These are phyloP conservation scores for Chloroceryle amazona DNA, from an alignment of 2,797 vertebrate genomes.

Conservation along the genomic window DNA sequence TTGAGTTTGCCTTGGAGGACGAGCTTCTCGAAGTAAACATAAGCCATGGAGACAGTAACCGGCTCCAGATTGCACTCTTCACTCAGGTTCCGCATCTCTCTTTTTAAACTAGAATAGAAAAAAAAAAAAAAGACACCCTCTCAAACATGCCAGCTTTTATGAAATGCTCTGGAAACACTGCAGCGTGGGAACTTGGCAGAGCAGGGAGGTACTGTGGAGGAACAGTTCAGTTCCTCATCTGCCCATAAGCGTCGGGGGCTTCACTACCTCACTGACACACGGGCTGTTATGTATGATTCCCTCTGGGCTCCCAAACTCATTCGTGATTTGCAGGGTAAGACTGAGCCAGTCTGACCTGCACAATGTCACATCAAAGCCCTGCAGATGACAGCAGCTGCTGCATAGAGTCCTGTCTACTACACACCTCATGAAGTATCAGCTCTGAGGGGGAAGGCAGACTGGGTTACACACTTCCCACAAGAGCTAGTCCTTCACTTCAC, in stretches of 20 bases:
- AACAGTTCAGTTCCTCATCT: not conserved
- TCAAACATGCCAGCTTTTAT: not conserved
- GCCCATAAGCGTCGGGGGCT: not conserved
- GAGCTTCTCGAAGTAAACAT: constrained; percentile 98
- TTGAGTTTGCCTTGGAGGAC: constrained; percentile 95
- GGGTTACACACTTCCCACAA: not conserved
- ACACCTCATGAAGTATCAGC: not conserved
- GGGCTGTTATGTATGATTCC: not conserved
- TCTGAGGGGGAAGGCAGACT: not conserved
- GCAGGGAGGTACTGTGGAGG: not conserved
- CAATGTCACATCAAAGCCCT: not conserved
- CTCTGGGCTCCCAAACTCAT: not conserved
- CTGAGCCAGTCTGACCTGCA: not conserved
- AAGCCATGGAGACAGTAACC: constrained; percentile 94
- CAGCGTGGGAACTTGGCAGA: not conserved
- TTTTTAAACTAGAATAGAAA: constrained; percentile 86
- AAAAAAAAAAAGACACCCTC: not conserved
- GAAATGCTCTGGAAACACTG: not conserved
- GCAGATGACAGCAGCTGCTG: not conserved
- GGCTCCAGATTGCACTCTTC: constrained; percentile 94
- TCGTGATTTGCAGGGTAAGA: not conserved
- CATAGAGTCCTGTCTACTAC: fast-evolving
- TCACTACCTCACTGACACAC: not conserved
- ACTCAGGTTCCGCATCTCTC: constrained; percentile 93
- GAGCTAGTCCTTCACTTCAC: not conserved